Evolutionary conservation across 2,797 vertebrate genomes (phyloP), one percentile per base, ranked within the genome.

Genomic region (Schizothorax lantsangensis): DNA sequence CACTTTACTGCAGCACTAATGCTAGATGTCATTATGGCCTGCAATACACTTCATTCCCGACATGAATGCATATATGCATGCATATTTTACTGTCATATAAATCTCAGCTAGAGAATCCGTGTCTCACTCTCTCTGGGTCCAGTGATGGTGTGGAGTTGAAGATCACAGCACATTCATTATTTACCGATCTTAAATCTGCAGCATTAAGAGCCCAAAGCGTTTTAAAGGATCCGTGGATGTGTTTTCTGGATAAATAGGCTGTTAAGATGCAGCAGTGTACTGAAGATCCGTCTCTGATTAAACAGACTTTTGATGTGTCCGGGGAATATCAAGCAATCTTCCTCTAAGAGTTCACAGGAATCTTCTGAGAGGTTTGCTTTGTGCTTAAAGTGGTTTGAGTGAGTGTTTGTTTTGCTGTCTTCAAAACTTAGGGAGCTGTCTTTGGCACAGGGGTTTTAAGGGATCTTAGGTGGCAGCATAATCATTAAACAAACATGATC

Each of bases 181-280:
- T 88, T 88, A 88, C 59, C 5, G 38, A 81, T 59, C 72, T 78
- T 85, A 88, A 88, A 88, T 85, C 79, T 77, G 84, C 43, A 23
- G 38, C 79, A 80, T 88, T 71, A 66, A 84, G 26, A 47, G 57
- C 52, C 47, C 78, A 33, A 33, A 59, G 83, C 38, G 0, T 62
- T 85, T 73, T 69, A 85, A 81, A 83, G 73, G 73, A 36, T 72
- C 38, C 6, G 21, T 77, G 74, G 47, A 85, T 38, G 73, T 71
- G 66, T 85, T 79, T 71, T 72, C 36, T 54, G 36, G 17, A 54
- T 77, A 88, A 78, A 82, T 26, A 83, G 38, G 17, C 64, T 78
- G 74, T 68, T 79, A n/a, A 72, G 47, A 78, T 57, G 74, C 47
- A 54, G 79, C 40, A 19, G n/a, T 47, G 43, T 12, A 40, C 30